A percentile compares a stretch with the other conserved stretches of the same genome.
phyloP scores from a whole-genome alignment of 2,113 vertebrate genomes.

The Erythrocebus patas region DNA sequence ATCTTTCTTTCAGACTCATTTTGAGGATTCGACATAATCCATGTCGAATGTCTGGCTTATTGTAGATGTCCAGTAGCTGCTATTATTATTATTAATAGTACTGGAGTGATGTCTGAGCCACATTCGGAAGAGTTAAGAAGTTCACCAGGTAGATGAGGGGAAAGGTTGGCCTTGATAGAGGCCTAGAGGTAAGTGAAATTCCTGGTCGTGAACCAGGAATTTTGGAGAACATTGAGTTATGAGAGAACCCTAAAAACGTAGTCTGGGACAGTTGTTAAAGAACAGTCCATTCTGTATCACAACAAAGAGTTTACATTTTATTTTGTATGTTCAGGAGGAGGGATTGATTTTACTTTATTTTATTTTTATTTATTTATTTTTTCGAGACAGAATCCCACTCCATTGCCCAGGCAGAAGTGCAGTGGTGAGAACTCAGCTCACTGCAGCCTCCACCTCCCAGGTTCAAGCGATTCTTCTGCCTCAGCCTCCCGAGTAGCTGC shows the following conservation, averaged over 20 bases:
- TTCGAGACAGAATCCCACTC: too few relatives aligned
- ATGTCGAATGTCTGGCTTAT: too few relatives aligned
- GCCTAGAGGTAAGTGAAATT: background rate
- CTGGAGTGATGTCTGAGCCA: background rate
- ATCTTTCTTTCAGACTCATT: background rate
- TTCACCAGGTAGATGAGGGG: background rate
- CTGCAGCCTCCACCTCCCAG: too few relatives aligned
- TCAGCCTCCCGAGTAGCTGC: too few relatives aligned
- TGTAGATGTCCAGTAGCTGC: background rate
- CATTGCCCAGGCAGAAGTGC: too few relatives aligned
- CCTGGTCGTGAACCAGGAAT: background rate
- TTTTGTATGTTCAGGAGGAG: background rate
- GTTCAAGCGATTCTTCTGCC: too few relatives aligned
- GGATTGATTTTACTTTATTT: background rate
- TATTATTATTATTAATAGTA: accelerated
- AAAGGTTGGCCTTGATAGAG: background rate
- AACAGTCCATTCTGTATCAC: accelerated
- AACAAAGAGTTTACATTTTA: background rate
- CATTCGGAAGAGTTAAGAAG: background rate
- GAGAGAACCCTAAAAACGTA: background rate
- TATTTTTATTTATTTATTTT: too few relatives aligned
- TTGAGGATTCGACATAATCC: background rate
- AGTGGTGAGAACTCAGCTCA: too few relatives aligned
- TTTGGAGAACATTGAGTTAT: background rate
- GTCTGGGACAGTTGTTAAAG: background rate